Evolutionary conservation across 2,113 vertebrate genomes (phyloP).

Genomic region (Micromys minutus): DNA sequence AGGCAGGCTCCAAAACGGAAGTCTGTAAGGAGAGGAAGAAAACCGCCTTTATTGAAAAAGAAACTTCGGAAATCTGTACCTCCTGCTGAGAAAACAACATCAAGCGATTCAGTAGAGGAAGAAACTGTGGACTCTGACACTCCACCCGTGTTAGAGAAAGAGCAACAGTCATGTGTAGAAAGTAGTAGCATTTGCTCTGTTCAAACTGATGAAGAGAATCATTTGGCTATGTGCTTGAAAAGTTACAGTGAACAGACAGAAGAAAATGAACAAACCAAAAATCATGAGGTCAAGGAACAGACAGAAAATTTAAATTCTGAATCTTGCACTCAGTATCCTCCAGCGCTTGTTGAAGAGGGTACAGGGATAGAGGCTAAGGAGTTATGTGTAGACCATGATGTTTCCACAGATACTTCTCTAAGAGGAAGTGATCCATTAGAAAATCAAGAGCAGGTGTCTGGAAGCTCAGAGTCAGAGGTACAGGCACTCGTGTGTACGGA

Average conservation of each 20-base stretch:
- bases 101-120: slow-evolving; percentile 85
- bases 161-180: slow-evolving; percentile 77
- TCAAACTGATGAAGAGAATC: slow-evolving; percentile 62
- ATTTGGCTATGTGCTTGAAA: slow-evolving; percentile 80
- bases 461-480: not conserved
- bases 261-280: slow-evolving; percentile 55
- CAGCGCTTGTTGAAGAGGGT: slow-evolving; percentile 35
- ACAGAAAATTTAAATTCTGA: slow-evolving; percentile 34
- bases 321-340: slow-evolving; percentile 69
- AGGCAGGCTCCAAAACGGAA: slow-evolving; percentile 88
- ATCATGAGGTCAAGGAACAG: slow-evolving; percentile 57
- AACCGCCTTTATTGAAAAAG: slow-evolving; percentile 86
- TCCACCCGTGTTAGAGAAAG: slow-evolving; percentile 75
- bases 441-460: slow-evolving; percentile 65
- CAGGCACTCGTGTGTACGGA: slow-evolving; percentile 13
- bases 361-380: not conserved
- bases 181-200: slow-evolving; percentile 52
- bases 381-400: slow-evolving; percentile 37
- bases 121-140: slow-evolving; percentile 75
- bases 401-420: slow-evolving; percentile 63
- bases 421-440: slow-evolving; percentile 39
- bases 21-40: slow-evolving; percentile 86
- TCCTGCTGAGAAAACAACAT: slow-evolving; percentile 79
- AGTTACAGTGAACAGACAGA: slow-evolving; percentile 74
- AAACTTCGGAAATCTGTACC: slow-evolving; percentile 87